Percentiles rank a stretch among this genome's conserved stretches.
phyloP scores from a whole-genome alignment of 2,113 vertebrate species.

The Glareola pratincola region DNA sequence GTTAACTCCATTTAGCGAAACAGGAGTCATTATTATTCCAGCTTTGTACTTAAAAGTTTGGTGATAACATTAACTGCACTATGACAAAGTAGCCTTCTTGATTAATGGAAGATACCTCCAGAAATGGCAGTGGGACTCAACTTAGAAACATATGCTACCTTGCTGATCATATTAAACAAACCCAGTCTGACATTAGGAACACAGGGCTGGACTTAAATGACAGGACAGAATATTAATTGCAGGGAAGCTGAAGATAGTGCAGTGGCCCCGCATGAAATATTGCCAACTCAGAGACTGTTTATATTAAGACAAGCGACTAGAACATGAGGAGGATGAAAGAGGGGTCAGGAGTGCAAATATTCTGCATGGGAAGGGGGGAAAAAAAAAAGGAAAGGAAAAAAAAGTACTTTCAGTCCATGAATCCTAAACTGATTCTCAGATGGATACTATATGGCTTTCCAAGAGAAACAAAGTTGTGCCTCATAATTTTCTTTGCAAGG shows the following conservation, averaged over 20 bases:
- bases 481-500: neutral
- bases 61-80: slow-evolving; percentile 27
- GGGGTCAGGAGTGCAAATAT: neutral
- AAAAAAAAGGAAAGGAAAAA: neutral
- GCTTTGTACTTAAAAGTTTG: slow-evolving; percentile 34
- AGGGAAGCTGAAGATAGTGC: neutral
- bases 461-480: neutral
- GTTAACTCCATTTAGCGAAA: neutral
- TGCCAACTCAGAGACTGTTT: neutral
- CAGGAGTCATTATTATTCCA: slow-evolving; percentile 31
- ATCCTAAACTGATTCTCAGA: neutral
- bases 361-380: neutral
- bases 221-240: slow-evolving; percentile 10
- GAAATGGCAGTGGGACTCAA: neutral
- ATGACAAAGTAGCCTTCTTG: slow-evolving; percentile 26
- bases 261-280: neutral
- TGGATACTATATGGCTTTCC: neutral
- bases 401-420: neutral
- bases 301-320: neutral
- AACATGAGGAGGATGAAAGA: neutral
- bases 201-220: neutral
- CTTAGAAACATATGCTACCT: neutral
- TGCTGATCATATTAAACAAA: slow-evolving; percentile 27
- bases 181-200: neutral
- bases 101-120: slow-evolving; percentile 34